Evolutionary conservation across 2,888 invertebrate species (phyloP).

Genomic region (Drosophila antonietae): DNA sequence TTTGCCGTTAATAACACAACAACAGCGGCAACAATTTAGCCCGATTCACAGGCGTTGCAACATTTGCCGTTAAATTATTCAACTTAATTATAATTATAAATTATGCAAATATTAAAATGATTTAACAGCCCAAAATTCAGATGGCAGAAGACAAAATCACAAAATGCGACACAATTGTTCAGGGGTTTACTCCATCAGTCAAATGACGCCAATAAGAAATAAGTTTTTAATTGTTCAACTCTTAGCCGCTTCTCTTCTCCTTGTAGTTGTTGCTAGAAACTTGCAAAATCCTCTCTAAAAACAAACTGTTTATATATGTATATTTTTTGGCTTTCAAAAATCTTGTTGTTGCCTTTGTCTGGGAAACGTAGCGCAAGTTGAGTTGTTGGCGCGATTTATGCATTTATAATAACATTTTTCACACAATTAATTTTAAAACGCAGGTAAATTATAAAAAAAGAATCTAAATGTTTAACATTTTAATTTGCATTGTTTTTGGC

Average conservation of each 20-base stretch:
- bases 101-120: conserved; percentile 53
- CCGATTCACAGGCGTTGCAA: conserved; percentile 58
- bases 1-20: conserved; percentile 30
- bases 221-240: conserved; percentile 43
- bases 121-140: conserved; percentile 22
- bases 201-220: conserved; percentile 56
- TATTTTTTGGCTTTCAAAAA: conserved; percentile 54
- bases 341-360: conserved; percentile 21
- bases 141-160: conserved; percentile 13
- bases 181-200: conserved; percentile 3
- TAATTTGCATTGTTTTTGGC: conserved; percentile 47
- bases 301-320: background rate
- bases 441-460: conserved; percentile 13
- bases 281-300: conserved; percentile 42
- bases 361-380: conserved; percentile 48
- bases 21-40: conserved; percentile 23
- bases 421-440: conserved; percentile 69
- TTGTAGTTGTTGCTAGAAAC: conserved; percentile 7
- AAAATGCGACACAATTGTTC: conserved; percentile 39
- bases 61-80: conserved; percentile 41
- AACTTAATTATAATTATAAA: conserved; percentile 50
- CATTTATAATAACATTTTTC: conserved; percentile 66
- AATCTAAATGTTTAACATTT: conserved; percentile 60
- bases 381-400: conserved; percentile 49
- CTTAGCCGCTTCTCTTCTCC: conserved; percentile 6